These are phyloP conservation scores for Dasyurus viverrinus DNA, from an alignment of 2,113 vertebrate species.

Conservation along the genomic window DNA sequence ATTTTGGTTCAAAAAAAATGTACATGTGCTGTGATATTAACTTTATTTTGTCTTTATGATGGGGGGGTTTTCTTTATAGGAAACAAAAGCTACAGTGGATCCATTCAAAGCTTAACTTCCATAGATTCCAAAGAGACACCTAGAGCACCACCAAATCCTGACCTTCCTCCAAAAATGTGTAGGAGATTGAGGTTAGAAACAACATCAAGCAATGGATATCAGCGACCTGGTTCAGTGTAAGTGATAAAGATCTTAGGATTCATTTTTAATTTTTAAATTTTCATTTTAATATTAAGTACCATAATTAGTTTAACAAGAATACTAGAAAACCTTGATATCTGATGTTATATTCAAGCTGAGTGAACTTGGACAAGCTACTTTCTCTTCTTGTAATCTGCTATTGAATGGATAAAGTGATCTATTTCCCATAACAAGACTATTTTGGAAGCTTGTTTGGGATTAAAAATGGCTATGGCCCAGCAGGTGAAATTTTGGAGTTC, in stretches of 20 bases:
- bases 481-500: neutral
- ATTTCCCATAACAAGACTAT: neutral
- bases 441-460: neutral
- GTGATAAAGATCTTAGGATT: constrained; percentile 68
- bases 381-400: neutral
- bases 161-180: constrained; percentile 91
- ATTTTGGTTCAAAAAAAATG: constrained; percentile 55
- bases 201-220: constrained; percentile 91
- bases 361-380: neutral
- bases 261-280: neutral
- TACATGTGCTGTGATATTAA: neutral
- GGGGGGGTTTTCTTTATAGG: constrained; percentile 84
- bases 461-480: neutral
- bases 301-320: neutral
- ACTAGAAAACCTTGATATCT: neutral
- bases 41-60: constrained; percentile 63
- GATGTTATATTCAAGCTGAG: neutral
- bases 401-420: neutral
- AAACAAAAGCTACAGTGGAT: constrained; percentile 94
- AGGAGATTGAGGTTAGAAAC: constrained; percentile 85
- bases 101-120: constrained; percentile 93
- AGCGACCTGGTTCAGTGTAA: constrained; percentile 96
- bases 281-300: neutral
- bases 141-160: constrained; percentile 85
- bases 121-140: constrained; percentile 88